phyloP scores from a whole-genome alignment of 2,888 invertebrate species.

The Poecilus cupreus region DNA sequence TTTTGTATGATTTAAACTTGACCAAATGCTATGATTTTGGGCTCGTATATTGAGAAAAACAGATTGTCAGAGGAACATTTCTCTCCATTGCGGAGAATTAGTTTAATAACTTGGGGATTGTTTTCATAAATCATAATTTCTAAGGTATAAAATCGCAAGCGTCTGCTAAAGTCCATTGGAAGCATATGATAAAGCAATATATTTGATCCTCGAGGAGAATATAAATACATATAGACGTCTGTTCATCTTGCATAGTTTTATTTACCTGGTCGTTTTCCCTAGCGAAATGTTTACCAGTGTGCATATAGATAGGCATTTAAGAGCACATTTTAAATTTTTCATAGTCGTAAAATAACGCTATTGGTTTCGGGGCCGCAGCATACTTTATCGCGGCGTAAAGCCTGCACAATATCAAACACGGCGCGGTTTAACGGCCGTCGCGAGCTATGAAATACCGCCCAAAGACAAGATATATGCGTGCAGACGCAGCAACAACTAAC shows the following conservation, averaged over 20 bases:
- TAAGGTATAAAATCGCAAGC: not conserved
- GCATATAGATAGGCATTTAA: conserved; percentile 60
- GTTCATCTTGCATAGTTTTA: conserved; percentile 46
- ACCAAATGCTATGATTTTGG: no score
- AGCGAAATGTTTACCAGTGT: conserved; percentile 51
- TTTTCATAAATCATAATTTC: conserved; percentile 36
- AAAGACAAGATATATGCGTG: conserved; percentile 66
- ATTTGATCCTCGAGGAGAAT: conserved; percentile 50
- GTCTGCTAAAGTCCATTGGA: not conserved
- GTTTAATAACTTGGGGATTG: not conserved
- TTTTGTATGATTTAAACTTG: no score
- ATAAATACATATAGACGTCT: conserved; percentile 45
- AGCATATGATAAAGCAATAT: conserved; percentile 28
- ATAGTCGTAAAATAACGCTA: conserved; percentile 59
- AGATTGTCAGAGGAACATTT: not conserved
- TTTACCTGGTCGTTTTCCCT: conserved; percentile 56
- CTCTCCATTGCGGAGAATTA: not conserved
- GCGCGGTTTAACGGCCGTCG: conserved; percentile 55
- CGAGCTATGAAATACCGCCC: conserved; percentile 65
- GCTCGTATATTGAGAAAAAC: not conserved
- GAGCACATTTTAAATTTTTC: conserved; percentile 58
- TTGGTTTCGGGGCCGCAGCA: conserved; percentile 42
- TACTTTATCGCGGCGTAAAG: conserved; percentile 57
- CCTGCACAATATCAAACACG: conserved; percentile 59
- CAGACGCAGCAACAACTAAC: conserved; percentile 68